phyloP scores from a whole-genome alignment of 2,888 invertebrate species.

The Drosophila trichaetosa region DNA sequence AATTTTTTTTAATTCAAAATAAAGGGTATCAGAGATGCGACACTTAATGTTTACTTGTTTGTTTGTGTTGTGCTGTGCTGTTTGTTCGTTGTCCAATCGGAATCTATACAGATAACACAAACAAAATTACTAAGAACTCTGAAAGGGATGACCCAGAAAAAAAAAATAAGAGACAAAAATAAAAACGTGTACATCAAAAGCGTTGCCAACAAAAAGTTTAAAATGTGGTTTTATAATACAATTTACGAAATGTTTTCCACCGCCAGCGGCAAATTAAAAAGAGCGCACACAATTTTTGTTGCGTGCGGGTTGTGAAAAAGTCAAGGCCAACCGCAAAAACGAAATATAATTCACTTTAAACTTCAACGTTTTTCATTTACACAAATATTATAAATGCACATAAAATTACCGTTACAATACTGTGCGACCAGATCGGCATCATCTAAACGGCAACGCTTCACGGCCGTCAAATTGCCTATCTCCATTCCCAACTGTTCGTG shows the following conservation, averaged over 20 bases:
- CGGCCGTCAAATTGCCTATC: slow-evolving; percentile 55
- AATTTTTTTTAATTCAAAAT: background rate
- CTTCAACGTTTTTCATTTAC: slow-evolving; percentile 17
- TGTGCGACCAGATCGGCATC: slow-evolving; percentile 77
- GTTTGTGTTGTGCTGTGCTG: background rate
- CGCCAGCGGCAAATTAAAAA: slow-evolving; percentile 49
- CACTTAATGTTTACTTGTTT: background rate
- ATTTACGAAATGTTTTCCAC: slow-evolving; percentile 65
- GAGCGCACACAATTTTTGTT: slow-evolving; percentile 28
- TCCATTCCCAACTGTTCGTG: slow-evolving; percentile 48
- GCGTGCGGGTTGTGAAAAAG: slow-evolving; percentile 46
- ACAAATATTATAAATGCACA: slow-evolving; percentile 29
- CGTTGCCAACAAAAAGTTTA: slow-evolving; percentile 36
- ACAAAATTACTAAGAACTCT: slow-evolving; percentile 15
- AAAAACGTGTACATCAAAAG: slow-evolving; percentile 3
- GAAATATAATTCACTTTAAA: slow-evolving; percentile 37
- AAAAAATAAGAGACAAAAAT: slow-evolving; percentile 2
- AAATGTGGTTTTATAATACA: slow-evolving; percentile 59
- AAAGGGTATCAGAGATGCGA: slow-evolving; percentile 21
- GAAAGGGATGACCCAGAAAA: slow-evolving; percentile 57
- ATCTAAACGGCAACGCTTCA: slow-evolving; percentile 82
- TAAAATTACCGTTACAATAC: slow-evolving; percentile 81
- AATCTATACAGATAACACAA: slow-evolving; percentile 29
- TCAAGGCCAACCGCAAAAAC: slow-evolving; percentile 55
- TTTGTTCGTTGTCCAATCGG: slow-evolving; percentile 14